Evolutionary conservation across 2,888 invertebrate genomes (phyloP).

Genomic region (Caenorhabditis sp.): DNA sequence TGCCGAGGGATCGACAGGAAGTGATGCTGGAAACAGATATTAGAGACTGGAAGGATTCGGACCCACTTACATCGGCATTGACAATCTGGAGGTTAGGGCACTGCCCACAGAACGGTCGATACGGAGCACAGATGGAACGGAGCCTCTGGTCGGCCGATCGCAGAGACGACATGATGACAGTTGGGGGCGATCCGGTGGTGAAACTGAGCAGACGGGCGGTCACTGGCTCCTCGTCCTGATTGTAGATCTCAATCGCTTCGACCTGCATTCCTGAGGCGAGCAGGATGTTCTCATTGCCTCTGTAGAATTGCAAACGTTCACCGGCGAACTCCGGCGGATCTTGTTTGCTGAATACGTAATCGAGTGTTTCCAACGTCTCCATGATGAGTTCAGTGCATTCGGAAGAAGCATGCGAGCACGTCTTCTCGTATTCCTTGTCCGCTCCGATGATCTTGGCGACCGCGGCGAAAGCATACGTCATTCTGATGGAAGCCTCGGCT

Average conservation of each 20-base stretch:
- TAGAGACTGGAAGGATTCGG: not conserved
- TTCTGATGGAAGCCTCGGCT: conserved; percentile 72
- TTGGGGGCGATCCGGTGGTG: conserved; percentile 63
- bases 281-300: conserved; percentile 55
- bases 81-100: conserved; percentile 69
- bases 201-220: conserved; percentile 56
- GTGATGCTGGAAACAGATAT: conserved; percentile 58
- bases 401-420: conserved; percentile 65
- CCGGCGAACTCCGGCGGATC: conserved; percentile 69
- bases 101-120: conserved; percentile 74
- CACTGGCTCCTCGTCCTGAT: conserved; percentile 47
- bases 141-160: conserved; percentile 62
- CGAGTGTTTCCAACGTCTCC: conserved; percentile 60
- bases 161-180: conserved; percentile 58
- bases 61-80: conserved; percentile 62
- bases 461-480: conserved; percentile 77
- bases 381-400: conserved; percentile 70
- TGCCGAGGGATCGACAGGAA: conserved; percentile 75
- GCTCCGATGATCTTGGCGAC: conserved; percentile 68
- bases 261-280: conserved; percentile 70
- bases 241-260: conserved; percentile 64
- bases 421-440: conserved; percentile 63
- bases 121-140: conserved; percentile 74
- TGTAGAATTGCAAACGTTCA: conserved; percentile 60
- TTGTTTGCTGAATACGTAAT: conserved; percentile 68